Evolutionary conservation across 2,113 vertebrate genomes (phyloP), one percentile per base, ranked within the genome.

Genomic region (Phodopus roborovskii): DNA sequence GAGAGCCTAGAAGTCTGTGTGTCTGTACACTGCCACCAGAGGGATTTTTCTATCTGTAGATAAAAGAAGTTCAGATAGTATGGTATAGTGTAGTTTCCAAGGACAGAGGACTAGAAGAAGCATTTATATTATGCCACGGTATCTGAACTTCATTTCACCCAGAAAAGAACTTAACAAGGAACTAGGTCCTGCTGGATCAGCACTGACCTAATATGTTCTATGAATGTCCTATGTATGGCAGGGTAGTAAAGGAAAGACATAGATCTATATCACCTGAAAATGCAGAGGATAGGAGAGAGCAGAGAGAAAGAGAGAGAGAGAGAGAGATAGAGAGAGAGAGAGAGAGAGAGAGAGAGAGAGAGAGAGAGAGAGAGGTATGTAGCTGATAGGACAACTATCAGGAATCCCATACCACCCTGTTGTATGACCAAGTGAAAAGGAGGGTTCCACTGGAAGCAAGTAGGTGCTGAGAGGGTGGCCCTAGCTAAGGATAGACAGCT

Each of bases 121-220:
- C 74, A 81, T 7, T 96, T 50, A 30, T 2, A 64, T n/a, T 58
- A 94, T 50, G 39, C 45, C 48, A 62, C 87, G 20, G 73, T 62
- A 92, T 39, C 24, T 84, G 62, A 78, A 79, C 30, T 26, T 89
- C 53, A 91, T 66, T 48, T 91, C 28, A n/a, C 16, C 17, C 16
- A 92, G 71, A 91, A 85, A 91, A 96, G n/a, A 58, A 74, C 33
- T 85, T 30, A 93, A 82, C 33, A 39, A 94, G 30, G 11, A 88
- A 88, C 42, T 50, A 12, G 16, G 60, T 39, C 22, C 24, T 84
- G 62, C 39, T 39, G 22, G 12, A 22, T 77, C 62, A 73, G 56
- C 22, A 39, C 56, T 19, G 50, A 50, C 64, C 42, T 70, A n/a
- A 70, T 50, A 36, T 48, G 19, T 62, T 94, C 66, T 53, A n/a